phyloP scores from a whole-genome alignment of 1,140 invertebrate species.

The Drosophila lini region DNA sequence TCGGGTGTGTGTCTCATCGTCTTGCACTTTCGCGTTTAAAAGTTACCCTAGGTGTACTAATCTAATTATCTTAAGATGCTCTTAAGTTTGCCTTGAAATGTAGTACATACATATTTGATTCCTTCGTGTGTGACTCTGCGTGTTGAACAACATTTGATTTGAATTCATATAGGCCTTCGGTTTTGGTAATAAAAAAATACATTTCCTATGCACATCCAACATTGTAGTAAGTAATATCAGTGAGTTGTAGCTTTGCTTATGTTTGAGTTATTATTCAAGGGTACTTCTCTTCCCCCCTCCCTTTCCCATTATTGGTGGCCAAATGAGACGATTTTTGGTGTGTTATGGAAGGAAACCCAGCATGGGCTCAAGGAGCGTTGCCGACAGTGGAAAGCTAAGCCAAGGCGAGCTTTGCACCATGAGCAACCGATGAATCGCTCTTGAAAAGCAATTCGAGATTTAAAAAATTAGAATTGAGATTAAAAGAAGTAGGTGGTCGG shows the following conservation, averaged over 20 bases:
- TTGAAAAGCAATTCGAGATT: background rate
- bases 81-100: slow-evolving; percentile 45
- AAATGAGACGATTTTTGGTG: slow-evolving; percentile 72
- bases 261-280: slow-evolving; percentile 41
- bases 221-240: slow-evolving; percentile 72
- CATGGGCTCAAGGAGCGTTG: slow-evolving; percentile 25
- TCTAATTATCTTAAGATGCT: slow-evolving; percentile 46
- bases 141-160: slow-evolving; percentile 63
- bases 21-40: slow-evolving; percentile 50
- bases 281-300: slow-evolving; percentile 9
- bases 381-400: slow-evolving; percentile 50
- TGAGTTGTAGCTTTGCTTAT: slow-evolving; percentile 63
- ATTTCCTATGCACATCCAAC: slow-evolving; percentile 67
- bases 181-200: slow-evolving; percentile 70
- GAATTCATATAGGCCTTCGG: slow-evolving; percentile 34
- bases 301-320: slow-evolving; percentile 52
- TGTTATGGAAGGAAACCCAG: background rate
- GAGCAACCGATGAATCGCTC: slow-evolving; percentile 34
- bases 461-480: background rate
- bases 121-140: slow-evolving; percentile 39
- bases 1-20: slow-evolving; percentile 42
- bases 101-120: slow-evolving; percentile 56
- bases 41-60: slow-evolving; percentile 49
- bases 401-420: slow-evolving; percentile 34
- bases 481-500: slow-evolving; percentile 83